Evolutionary conservation across 2,113 vertebrate genomes (phyloP), one percentile per base, ranked within the genome.

Genomic region (Micronisus gabar): DNA sequence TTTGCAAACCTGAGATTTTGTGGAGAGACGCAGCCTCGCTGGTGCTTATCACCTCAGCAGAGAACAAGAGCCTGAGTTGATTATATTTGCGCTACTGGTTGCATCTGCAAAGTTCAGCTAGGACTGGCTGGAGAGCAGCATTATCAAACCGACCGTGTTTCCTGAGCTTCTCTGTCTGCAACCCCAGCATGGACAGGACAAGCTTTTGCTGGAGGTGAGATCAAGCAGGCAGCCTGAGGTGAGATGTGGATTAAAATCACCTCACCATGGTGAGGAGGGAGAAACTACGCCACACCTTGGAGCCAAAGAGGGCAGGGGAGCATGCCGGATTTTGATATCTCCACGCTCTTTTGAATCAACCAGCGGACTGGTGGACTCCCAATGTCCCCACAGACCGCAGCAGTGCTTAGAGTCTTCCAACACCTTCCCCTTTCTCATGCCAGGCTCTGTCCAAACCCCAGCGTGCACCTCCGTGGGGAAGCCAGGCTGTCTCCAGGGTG

Each of bases 131-230:
- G 34, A 58, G 32, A 81, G 58, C 45, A 62, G 27, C 62, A 66
- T 3, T 50, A 34, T 3, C 61, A 45, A 55, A 68, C 1, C 7
- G 25, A 9, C 13, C 0, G 0, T 25, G 12, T 58, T 62, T 38
- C 38, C 66, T 43, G 53, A 78, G 58, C 36, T 41, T 38, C 66
- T 68, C 18, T 34, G 11, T 14, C 80, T 67, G 43, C 55, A 43
- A 81, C 9, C 5, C 58, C 80, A 61, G 67, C 25, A 5, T 1
- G 9, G 65, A 25, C 47, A 85, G 53, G 59, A 45, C 19, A 53
- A 43, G 34, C 14, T 52, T 76, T 47, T 38, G n/a, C 36, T 66
- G 58, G 38, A 59, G 36, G 25, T 41, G 58, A 47, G 45, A 36
- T 83, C n/a, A 61, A n/a, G 20, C 27, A n/a, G 56, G 61, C 66